Evolutionary conservation across 1,140 invertebrate species (phyloP), one percentile per base, ranked within the genome.

Genomic region (Vollenhovia emeryi): DNA sequence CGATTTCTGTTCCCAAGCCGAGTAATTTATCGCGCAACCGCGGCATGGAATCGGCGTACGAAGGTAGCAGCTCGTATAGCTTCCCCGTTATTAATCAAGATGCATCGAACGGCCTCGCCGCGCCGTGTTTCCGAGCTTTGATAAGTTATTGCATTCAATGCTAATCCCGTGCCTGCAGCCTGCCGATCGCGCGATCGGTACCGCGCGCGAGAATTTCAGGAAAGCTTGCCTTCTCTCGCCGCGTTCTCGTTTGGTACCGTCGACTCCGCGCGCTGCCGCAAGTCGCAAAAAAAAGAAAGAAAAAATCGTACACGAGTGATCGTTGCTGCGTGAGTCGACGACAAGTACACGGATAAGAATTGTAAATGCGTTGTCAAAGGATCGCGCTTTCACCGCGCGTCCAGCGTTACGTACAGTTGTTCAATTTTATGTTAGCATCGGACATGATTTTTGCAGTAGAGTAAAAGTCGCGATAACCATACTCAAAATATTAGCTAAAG

Each of bases 81-180:
- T 93, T 93, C 91, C 92, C 91, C 73, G 91, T 93, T 92, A 93
- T 93, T 92, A 93, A 93, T 93, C 92, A 92, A 91, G 87, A 91
- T 87, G 82, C 85, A 87, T 89, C 80, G 87, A 87, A 87, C 60
- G 75, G 68, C 76, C 21, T 43, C 21, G 68, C 59, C 69, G 88
- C 60, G 75, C 73, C 86, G 59, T 40, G 76, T 90, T 92, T 90
- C 87, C 87, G 78, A 64, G 55, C 60, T 86, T 79, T 87, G 87
- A 92, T 90, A 92, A 92, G 84, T 92, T 92, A 92, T 92, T 88
- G 90, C 90, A 91, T 92, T 92, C 80, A 91, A 92, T 93, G 91
- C 91, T 89, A 92, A 92, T 93, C 86, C 87, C 64, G 76, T 69
- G 48, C 7, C 43, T 60, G 66, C n/a, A n/a, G 76, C 57, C 55